phyloP scores from a whole-genome alignment of 2,113 vertebrate genomes.

The Sander lucioperca region DNA sequence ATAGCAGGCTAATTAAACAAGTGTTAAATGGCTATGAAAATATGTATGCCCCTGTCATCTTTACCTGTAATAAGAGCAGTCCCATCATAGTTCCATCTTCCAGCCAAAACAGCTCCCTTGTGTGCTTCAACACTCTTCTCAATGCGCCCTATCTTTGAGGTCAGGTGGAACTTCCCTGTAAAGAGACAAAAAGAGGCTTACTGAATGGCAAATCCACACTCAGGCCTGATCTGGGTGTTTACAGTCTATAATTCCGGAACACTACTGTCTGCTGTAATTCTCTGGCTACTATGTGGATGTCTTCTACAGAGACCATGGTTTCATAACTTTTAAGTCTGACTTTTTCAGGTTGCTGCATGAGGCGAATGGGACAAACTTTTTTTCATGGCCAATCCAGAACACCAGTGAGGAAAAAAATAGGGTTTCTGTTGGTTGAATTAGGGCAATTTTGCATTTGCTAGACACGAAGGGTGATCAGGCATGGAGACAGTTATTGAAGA shows the following conservation, averaged over 20 bases:
- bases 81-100: slow-evolving; percentile 96
- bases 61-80: slow-evolving; percentile 95
- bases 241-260: slow-evolving; percentile 11
- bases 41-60: neutral
- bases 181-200: slow-evolving; percentile 22
- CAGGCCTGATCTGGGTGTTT: neutral
- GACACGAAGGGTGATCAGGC: slow-evolving; percentile 79
- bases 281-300: neutral
- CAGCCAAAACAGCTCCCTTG: slow-evolving; percentile 93
- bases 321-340: neutral
- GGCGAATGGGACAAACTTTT: neutral
- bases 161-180: slow-evolving; percentile 95
- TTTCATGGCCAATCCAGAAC: slow-evolving; percentile 14
- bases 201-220: neutral
- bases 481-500: slow-evolving; percentile 84
- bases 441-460: slow-evolving; percentile 68
- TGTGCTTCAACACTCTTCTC: slow-evolving; percentile 98
- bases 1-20: neutral
- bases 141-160: slow-evolving; percentile 91
- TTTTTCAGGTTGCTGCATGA: slow-evolving; percentile 16
- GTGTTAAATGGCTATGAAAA: neutral
- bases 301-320: neutral
- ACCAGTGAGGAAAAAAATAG: slow-evolving; percentile 13
- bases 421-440: slow-evolving; percentile 57
- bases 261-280: neutral